A percentile compares a stretch with the other conserved stretches of the same genome.
Conservation (phyloP, 2,888 invertebrate genomes). For the Cinara cedri region DNA sequence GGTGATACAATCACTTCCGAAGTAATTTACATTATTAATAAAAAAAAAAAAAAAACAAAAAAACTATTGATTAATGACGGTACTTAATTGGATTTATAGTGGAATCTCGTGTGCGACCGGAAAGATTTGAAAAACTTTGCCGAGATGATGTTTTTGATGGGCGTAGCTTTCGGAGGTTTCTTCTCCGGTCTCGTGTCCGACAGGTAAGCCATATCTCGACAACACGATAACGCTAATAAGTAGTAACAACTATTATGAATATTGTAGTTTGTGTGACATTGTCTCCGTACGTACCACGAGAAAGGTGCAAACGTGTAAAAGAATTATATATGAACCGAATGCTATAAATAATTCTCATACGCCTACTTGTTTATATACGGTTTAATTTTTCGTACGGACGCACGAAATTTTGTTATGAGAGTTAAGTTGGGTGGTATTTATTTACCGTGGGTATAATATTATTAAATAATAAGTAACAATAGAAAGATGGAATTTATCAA, state of each 20-base stretch:
- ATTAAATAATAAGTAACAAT: background rate
- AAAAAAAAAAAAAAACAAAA: background rate
- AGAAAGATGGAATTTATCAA: background rate
- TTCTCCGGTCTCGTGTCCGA: slow-evolving; percentile 81
- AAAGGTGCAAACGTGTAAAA: slow-evolving; percentile 31
- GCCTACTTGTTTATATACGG: background rate
- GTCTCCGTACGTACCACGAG: slow-evolving; percentile 13
- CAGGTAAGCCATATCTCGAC: slow-evolving; percentile 66
- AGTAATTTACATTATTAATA: slow-evolving; percentile 60
- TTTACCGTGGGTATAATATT: background rate
- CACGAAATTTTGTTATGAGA: too few species aligned
- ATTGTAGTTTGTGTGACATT: slow-evolving; percentile 1
- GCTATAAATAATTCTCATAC: slow-evolving; percentile 1
- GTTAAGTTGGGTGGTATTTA: background rate
- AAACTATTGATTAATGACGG: background rate
- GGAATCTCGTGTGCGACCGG: slow-evolving; percentile 77
- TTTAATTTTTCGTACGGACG: background rate
- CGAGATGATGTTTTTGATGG: slow-evolving; percentile 78
- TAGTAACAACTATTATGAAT: background rate
- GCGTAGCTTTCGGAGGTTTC: slow-evolving; percentile 78
- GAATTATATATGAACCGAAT: slow-evolving; percentile 2
- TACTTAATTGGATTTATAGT: slow-evolving; percentile 63
- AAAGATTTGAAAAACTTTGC: slow-evolving; percentile 73
- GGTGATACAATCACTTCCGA: slow-evolving; percentile 77
- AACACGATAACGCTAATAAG: slow-evolving; percentile 19